Evolutionary conservation across 2,797 vertebrate species (phyloP), one percentile per base, ranked within the genome.

Genomic region (Monodelphis domestica): DNA sequence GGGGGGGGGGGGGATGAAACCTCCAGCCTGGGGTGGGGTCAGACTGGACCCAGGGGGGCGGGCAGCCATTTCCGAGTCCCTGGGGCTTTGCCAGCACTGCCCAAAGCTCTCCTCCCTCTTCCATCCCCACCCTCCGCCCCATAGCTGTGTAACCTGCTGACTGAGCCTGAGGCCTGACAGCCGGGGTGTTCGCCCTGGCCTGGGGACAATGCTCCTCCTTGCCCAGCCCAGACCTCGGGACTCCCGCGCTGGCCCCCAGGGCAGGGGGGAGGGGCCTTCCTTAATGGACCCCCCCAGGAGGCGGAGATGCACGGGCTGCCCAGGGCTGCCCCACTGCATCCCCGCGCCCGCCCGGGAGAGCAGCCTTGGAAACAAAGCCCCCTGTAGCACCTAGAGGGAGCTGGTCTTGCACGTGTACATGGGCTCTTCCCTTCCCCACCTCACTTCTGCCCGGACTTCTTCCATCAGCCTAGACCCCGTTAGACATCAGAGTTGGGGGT

Each of bases 1-100:
- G 28, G 59, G 92, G 91, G 89, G 54, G 52, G 90, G n/a, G 28
- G 21, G 50, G 70, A 90, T 59, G 56, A 89, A 63, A 54, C 97
- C n/a, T 63, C 51, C 87, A 50, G 24, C 38, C 10, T 52, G 26
- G 1, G 28, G 51, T 91, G 63, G 56, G 54, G 50, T 93, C 53
- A 63, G 94, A n/a, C 56, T 50, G 57, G 53, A 17, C n/a, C 70
- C 24, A 11, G 12, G 70, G 3, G 38, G n/a, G 70, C 0, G 15
- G 63, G 59, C 38, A 70, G 63, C 63, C 63, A 70, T 70, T 70
- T 38, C 63, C 38, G 38, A 6, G 63, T 24, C 63, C 24, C 63
- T 70, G 63, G 63, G 63, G 63, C 63, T 38, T 21, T 70, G n/a
- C 63, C 2, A 0, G 54, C 53, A 17, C 52, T 94, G 57, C 88